phyloP scores from a whole-genome alignment of 2,113 vertebrate genomes.

The Colaptes auratus region DNA sequence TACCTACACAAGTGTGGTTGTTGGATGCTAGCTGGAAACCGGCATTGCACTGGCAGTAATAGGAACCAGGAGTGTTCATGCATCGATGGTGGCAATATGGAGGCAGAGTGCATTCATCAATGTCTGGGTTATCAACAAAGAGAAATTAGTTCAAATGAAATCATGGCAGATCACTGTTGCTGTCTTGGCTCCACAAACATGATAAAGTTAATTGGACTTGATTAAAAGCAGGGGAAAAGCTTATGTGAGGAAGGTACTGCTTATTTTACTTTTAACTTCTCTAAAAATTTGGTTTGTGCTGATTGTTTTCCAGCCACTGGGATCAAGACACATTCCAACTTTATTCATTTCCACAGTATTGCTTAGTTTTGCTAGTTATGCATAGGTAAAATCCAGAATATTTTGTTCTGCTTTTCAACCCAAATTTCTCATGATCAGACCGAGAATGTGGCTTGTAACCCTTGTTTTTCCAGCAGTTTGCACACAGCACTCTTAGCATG shows the following conservation, averaged over 20 bases:
- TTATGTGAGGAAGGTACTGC: neutral
- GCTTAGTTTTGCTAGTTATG: neutral
- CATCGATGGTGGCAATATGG: slow-evolving; percentile 94
- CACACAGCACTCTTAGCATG: rapidly evolving
- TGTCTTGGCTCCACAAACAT: neutral
- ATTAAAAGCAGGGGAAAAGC: neutral
- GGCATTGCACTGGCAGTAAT: slow-evolving; percentile 91
- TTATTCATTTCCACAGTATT: neutral
- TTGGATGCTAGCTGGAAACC: slow-evolving; percentile 92
- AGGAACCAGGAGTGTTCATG: slow-evolving; percentile 91
- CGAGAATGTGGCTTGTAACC: neutral
- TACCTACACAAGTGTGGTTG: slow-evolving; percentile 96
- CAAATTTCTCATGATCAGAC: neutral
- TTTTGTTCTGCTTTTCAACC: neutral
- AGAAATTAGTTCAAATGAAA: neutral
- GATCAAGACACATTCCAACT: neutral
- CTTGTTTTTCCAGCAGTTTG: rapidly evolving
- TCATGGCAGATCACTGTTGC: neutral
- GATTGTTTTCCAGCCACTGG: neutral
- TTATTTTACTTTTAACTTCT: neutral
- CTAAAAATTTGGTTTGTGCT: neutral
- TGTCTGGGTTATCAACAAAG: slow-evolving; percentile 77
- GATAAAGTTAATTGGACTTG: neutral
- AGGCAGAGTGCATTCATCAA: slow-evolving; percentile 88
- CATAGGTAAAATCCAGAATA: neutral